These are phyloP conservation scores for Lucilia sericata DNA, from an alignment of 1,140 invertebrate genomes.

Conservation along the genomic window DNA sequence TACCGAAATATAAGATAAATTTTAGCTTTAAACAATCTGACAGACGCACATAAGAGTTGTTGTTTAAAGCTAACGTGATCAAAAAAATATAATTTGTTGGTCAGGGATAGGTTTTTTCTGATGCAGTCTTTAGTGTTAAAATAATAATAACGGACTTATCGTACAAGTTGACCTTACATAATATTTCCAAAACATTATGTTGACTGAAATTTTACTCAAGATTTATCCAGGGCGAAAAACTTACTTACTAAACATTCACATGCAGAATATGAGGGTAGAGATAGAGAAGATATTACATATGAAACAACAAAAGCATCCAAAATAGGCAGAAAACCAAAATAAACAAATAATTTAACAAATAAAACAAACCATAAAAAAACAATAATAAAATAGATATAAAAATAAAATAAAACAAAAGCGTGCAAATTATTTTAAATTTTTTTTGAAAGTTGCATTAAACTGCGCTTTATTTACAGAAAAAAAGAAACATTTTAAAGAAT, in stretches of 20 bases:
- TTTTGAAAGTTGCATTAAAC: constrained; percentile 32
- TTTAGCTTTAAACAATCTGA: too few species aligned
- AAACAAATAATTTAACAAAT: constrained; percentile 32
- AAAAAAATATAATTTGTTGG: too few species aligned
- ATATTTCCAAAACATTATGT: constrained; percentile 6
- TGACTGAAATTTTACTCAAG: not conserved
- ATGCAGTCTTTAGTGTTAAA: too few species aligned
- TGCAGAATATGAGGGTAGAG: not conserved
- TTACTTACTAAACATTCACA: constrained; percentile 15
- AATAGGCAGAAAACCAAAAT: constrained; percentile 30
- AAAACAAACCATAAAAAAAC: constrained; percentile 45
- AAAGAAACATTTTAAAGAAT: not conserved
- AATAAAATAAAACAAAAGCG: constrained; percentile 57
- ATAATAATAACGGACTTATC: too few species aligned
- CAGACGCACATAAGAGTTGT: too few species aligned
- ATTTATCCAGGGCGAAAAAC: not conserved
- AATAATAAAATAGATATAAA: constrained; percentile 47
- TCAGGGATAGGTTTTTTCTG: too few species aligned
- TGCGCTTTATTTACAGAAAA: constrained; percentile 40
- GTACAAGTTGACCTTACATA: too few species aligned
- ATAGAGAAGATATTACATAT: not conserved
- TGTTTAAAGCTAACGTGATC: too few species aligned
- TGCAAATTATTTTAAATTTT: constrained; percentile 53
- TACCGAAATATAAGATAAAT: too few species aligned
- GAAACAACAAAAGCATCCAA: constrained; percentile 29